These are phyloP conservation scores for Sebastes minor DNA, from an alignment of 2,797 vertebrate species.

Conservation along the genomic window DNA sequence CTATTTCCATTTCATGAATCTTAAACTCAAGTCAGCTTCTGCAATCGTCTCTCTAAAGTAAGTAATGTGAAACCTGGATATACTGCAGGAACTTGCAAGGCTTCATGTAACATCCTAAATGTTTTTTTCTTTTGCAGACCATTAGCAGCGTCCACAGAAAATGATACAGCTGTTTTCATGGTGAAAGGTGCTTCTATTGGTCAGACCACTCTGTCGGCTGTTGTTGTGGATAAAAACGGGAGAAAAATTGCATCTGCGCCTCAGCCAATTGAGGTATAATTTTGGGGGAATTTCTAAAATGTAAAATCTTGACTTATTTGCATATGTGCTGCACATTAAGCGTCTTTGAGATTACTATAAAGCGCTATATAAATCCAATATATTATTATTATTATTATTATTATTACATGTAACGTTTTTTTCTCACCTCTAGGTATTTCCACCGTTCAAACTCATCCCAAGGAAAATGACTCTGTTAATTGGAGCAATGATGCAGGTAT, in stretches of 20 bases:
- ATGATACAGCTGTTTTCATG: slow-evolving; percentile 87
- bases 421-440: slow-evolving; percentile 87
- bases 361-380: too few species aligned
- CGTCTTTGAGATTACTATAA: too few species aligned
- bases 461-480: slow-evolving; percentile 91
- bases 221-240: slow-evolving; percentile 84
- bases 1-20: slow-evolving; percentile 91
- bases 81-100: not conserved
- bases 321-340: not conserved
- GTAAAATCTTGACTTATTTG: not conserved
- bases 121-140: slow-evolving; percentile 73
- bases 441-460: slow-evolving; percentile 91
- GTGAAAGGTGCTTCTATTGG: slow-evolving; percentile 88
- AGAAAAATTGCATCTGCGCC: slow-evolving; percentile 87
- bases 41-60: slow-evolving; percentile 90
- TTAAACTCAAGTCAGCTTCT: slow-evolving; percentile 90
- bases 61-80: slow-evolving; percentile 69
- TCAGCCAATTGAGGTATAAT: slow-evolving; percentile 91
- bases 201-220: slow-evolving; percentile 90
- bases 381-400: too few species aligned
- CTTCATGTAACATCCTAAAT: slow-evolving; percentile 2
- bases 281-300: not conserved
- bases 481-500: slow-evolving; percentile 93
- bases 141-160: slow-evolving; percentile 84
- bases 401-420: not conserved